Evolutionary conservation across 30 jellyfish, hydroid and myxozoan species (phyloP).

Genomic region (Phacellophora camtschatica): DNA sequence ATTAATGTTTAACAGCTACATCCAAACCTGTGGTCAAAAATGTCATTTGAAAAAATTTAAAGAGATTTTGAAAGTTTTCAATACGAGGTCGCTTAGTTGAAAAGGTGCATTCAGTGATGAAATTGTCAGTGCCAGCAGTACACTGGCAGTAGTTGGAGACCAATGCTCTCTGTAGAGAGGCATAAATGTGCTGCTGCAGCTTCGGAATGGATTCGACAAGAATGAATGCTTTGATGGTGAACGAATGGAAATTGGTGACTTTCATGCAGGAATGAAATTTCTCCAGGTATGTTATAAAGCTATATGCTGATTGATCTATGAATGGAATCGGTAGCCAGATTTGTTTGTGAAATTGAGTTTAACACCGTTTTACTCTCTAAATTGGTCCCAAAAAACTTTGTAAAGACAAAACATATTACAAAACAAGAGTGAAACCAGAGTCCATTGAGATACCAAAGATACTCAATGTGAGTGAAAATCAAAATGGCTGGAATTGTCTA

Average conservation of each 20-base stretch:
- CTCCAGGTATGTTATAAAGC: slow-evolving; percentile 13
- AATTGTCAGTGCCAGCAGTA: not conserved
- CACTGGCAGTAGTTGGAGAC: not conserved
- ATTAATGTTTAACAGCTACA: no score
- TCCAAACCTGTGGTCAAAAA: no score
- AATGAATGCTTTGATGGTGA: not conserved
- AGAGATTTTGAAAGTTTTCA: no score
- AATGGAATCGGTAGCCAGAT: not conserved
- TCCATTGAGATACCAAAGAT: not conserved
- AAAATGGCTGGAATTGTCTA: not conserved
- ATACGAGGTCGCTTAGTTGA: no score
- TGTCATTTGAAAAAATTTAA: no score
- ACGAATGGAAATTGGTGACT: slow-evolving; percentile 1
- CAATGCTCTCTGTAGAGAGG: slow-evolving; percentile 12
- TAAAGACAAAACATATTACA: not conserved
- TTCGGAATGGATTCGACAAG: not conserved
- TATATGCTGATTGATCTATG: not conserved
- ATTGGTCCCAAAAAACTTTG: not conserved
- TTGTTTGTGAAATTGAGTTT: not conserved
- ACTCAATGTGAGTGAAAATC: not conserved
- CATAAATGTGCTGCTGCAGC: not conserved
- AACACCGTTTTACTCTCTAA: not conserved
- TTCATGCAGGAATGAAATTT: slow-evolving; percentile 26
- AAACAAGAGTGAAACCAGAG: not conserved
- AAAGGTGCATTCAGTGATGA: not conserved